Evolutionary conservation across 1,140 invertebrate species (phyloP).

Genomic region (Sarcophaga bullata): DNA sequence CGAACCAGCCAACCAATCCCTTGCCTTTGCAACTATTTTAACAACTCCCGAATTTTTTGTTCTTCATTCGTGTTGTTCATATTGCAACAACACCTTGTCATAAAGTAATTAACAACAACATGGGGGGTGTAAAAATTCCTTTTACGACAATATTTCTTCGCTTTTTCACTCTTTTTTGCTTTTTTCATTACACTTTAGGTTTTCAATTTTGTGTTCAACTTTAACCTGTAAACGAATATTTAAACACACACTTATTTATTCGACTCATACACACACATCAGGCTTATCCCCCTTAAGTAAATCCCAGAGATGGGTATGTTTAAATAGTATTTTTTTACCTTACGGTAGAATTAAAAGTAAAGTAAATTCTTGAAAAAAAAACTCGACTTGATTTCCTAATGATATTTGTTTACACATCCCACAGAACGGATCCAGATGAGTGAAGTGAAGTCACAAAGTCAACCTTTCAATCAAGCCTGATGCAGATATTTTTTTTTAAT

Average conservation of each 20-base stretch:
- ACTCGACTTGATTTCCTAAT: too few relatives aligned
- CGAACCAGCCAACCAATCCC: background rate
- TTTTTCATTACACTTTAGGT: background rate
- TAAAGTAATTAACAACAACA: slow-evolving; percentile 21
- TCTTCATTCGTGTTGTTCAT: slow-evolving; percentile 6
- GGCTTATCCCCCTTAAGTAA: background rate
- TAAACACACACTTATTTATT: background rate
- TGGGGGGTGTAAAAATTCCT: background rate
- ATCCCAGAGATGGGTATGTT: background rate
- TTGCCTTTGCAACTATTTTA: background rate
- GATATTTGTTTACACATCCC: too few relatives aligned
- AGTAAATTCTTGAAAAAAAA: too few relatives aligned
- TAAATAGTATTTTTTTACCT: background rate
- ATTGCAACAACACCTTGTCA: slow-evolving; percentile 15
- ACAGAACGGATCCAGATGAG: too few relatives aligned
- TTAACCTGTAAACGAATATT: background rate
- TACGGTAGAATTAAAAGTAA: too few relatives aligned
- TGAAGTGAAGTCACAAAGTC: too few relatives aligned
- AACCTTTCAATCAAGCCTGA: too few relatives aligned
- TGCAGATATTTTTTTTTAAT: too few relatives aligned
- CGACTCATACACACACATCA: too few relatives aligned
- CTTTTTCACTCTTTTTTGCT: background rate
- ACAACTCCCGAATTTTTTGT: slow-evolving; percentile 1
- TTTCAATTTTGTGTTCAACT: slow-evolving; percentile 14
- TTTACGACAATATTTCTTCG: background rate